Base-by-base conservation (phyloP, 1,140 invertebrate genomes). In the Xylocopa sonorina region DNA sequence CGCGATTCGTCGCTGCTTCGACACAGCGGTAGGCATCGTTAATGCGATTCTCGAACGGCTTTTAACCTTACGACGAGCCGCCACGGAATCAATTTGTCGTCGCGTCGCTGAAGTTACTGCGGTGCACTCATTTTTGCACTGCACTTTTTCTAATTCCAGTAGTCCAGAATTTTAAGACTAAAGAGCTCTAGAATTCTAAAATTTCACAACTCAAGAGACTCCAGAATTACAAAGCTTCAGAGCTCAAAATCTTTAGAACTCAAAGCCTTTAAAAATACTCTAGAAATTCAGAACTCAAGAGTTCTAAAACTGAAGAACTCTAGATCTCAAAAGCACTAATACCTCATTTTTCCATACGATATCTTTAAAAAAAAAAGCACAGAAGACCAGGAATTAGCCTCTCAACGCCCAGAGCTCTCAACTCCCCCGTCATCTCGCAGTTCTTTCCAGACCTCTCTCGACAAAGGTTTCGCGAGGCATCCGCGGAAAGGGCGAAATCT, bases 31-130 rank as follows among this genome's bases (percentile, higher is more conserved):
- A 53, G 78, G 66, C 78, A 58, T 73, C 83, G 87, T 87, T 91
- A 90, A 91, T 90, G 88, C 88, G 87, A 91, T 90, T 91, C 87
- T 89, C 86, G 87, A 89, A 89, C 88, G 86, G 85, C 87, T 88
- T 89, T 85, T 87, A 88, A 89, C 87, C 87, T 85, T 76, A 79
- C 55, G 43, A 78, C 81, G 27, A 82, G 82, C 85, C 75, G 87
- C 85, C 82, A 89, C 88, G 89, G 89, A 92, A 90, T 91, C 89
- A 91, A 91, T 91, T 91, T 89, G 88, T 83, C 74, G 80, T 83
- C 48, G 57, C 51, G 50, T 71, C 71, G 41, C 38, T 38, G 9
- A 38, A 38, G 9, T 38, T 9, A 38, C 38, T 38, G 9, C 38
- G 9, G 38, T n/a, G n/a, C n/a, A n/a, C n/a, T n/a, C n/a, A n/a